Conservation (phyloP, 2,113 vertebrate genomes). For the Naja naja region DNA sequence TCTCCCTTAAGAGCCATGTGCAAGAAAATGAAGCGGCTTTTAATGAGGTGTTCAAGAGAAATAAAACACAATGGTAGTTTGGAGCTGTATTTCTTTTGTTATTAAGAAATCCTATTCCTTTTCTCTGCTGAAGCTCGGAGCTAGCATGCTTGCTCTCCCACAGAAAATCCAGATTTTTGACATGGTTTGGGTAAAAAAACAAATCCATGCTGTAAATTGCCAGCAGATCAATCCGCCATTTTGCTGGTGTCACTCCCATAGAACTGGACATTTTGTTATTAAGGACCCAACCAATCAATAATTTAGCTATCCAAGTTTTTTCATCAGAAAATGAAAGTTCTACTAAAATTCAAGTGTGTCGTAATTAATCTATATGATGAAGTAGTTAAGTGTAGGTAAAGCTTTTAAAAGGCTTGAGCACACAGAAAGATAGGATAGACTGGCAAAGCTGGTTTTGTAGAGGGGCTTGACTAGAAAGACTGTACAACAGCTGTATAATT, state of each 20-base stretch:
- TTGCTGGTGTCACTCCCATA: background rate
- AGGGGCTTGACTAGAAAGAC: background rate
- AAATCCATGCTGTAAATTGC: background rate
- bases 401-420: background rate
- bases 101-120: conserved; percentile 22
- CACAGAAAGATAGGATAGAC: background rate
- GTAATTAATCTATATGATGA: background rate
- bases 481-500: background rate
- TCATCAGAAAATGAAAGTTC: background rate
- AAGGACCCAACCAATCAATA: background rate
- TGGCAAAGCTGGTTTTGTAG: background rate
- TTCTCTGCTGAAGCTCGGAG: background rate
- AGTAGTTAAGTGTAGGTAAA: background rate
- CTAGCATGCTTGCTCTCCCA: background rate
- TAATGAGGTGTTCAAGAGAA: conserved; percentile 39
- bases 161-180: background rate
- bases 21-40: conserved; percentile 37
- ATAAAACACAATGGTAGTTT: conserved; percentile 26
- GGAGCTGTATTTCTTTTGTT: conserved; percentile 25
- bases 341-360: background rate
- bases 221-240: background rate
- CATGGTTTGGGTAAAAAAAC: background rate
- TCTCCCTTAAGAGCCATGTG: conserved; percentile 40
- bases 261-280: background rate
- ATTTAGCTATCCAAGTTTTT: background rate